A percentile compares a stretch with the other conserved stretches of the same genome.
These are phyloP conservation scores for Sciurus vulgaris DNA, from an alignment of 2,797 vertebrate genomes.

Conservation along the genomic window DNA sequence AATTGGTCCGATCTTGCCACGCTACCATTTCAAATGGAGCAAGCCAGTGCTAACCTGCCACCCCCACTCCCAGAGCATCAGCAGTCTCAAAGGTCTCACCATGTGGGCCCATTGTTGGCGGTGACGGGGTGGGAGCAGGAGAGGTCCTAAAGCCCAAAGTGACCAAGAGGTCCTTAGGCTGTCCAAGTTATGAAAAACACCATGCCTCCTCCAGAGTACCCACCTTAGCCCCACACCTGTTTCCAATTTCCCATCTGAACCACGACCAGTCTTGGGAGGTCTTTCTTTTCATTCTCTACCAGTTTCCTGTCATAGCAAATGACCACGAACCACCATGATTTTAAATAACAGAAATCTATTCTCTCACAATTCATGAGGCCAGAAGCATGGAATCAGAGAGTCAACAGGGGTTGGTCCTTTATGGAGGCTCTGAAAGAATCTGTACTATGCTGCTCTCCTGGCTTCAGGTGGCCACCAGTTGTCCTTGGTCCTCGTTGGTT, in stretches of 20 bases:
- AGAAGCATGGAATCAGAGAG: neutral
- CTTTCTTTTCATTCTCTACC: slow-evolving; percentile 46
- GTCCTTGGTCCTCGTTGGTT: neutral
- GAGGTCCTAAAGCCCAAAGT: neutral
- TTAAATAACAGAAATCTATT: neutral
- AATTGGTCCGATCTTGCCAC: neutral
- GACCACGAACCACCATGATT: neutral
- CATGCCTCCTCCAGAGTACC: neutral
- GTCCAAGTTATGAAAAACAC: neutral
- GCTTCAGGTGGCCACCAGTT: neutral
- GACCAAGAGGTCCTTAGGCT: neutral
- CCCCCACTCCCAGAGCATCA: neutral
- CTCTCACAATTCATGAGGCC: neutral
- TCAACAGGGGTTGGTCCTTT: neutral
- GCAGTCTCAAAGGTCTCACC: neutral
- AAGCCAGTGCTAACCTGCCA: no score
- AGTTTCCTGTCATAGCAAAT: neutral
- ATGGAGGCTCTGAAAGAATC: neutral
- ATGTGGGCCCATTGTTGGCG: fast-evolving
- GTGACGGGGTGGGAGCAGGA: neutral
- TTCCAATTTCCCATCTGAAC: neutral
- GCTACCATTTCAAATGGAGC: neutral
- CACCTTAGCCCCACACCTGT: no score
- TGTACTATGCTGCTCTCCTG: neutral
- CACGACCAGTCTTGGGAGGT: slow-evolving; percentile 45